phyloP scores from a whole-genome alignment of 2,888 invertebrate genomes.

The Agelastica alni region DNA sequence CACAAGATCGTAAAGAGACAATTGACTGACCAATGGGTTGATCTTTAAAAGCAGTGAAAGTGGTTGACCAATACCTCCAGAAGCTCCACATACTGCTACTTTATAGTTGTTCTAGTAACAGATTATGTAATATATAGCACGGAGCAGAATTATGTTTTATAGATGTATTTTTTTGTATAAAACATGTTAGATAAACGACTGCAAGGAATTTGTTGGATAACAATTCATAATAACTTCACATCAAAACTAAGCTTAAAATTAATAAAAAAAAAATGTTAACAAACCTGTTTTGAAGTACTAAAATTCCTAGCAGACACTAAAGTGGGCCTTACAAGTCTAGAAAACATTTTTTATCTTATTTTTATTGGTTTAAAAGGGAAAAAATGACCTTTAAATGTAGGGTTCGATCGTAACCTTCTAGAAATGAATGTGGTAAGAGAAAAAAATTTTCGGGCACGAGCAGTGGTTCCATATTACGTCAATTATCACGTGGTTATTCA shows the following conservation, averaged over 20 bases:
- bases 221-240: too few relatives aligned
- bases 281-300: conserved; percentile 47
- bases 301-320: conserved; percentile 43
- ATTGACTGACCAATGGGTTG: conserved; percentile 80
- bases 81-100: conserved; percentile 95
- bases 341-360: conserved; percentile 60
- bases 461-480: background rate
- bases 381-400: conserved; percentile 14
- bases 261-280: too few relatives aligned
- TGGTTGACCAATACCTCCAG: conserved; percentile 98
- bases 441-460: background rate
- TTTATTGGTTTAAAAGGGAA: background rate
- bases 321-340: conserved; percentile 63
- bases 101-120: conserved; percentile 76
- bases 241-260: too few relatives aligned
- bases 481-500: background rate
- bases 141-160: too few relatives aligned
- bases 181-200: too few relatives aligned
- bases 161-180: too few relatives aligned
- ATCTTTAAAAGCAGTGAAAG: conserved; percentile 89
- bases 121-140: conserved; percentile 16
- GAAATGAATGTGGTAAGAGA: background rate
- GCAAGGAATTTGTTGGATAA: too few relatives aligned
- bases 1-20: conserved; percentile 92
- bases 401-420: background rate